Conservation (phyloP, 1,140 invertebrate species). For the Callitettix versicolor region DNA sequence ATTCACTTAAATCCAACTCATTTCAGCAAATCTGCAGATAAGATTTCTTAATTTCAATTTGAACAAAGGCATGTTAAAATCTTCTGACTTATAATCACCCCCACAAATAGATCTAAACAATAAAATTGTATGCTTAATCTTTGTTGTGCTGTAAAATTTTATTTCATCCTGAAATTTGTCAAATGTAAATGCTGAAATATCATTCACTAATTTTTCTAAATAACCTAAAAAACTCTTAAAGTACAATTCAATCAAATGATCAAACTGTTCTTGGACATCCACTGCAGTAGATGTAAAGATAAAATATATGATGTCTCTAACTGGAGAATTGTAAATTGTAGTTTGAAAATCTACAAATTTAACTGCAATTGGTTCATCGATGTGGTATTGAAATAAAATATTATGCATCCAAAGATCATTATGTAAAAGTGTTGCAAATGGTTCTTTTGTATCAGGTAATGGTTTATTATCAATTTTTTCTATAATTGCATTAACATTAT, state of each 20-base stretch:
- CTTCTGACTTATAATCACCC: no score
- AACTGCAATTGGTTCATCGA: not conserved
- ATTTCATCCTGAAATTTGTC: not conserved
- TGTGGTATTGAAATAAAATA: slow-evolving; percentile 13
- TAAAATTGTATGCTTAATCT: not conserved
- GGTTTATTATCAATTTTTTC: not conserved
- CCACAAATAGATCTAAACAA: not conserved
- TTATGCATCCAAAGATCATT: slow-evolving; percentile 17
- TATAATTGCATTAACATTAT: not conserved
- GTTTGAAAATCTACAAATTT: slow-evolving; percentile 17
- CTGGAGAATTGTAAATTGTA: slow-evolving; percentile 8
- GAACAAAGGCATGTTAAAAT: no score
- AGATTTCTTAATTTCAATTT: no score
- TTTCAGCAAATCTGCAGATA: no score
- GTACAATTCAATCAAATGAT: not conserved
- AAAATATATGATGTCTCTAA: not conserved
- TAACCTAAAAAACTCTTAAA: not conserved
- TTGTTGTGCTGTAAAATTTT: not conserved
- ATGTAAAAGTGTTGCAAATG: slow-evolving; percentile 13
- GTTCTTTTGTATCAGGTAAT: slow-evolving; percentile 6
- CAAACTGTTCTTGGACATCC: not conserved
- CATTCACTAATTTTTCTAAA: not conserved
- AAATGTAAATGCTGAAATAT: not conserved
- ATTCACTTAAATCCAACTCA: no score
- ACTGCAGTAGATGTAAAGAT: not conserved